Conservation (phyloP, 2,113 vertebrate genomes). For the Passerina amoena region DNA sequence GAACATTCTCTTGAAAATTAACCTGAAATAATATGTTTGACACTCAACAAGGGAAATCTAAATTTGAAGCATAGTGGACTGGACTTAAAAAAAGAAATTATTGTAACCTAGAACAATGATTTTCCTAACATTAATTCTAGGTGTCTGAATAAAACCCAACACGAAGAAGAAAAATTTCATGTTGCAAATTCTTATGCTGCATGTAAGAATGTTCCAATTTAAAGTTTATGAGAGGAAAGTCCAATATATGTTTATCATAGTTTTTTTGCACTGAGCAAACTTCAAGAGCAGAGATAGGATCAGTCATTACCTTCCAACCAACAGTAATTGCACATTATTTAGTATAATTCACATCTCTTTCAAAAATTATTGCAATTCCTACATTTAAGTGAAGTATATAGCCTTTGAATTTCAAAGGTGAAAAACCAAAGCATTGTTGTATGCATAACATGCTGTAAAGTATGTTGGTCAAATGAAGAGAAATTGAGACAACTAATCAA, state of each 20-base stretch:
- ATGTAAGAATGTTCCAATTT: neutral
- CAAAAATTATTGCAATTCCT: neutral
- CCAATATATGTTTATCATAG: neutral
- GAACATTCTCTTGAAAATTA: neutral
- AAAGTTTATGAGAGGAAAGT: neutral
- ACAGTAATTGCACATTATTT: neutral
- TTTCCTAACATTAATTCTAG: neutral
- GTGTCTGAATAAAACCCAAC: neutral
- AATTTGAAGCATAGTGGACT: neutral
- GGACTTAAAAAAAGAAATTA: neutral
- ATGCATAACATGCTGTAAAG: neutral
- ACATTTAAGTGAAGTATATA: neutral
- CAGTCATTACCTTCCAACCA: neutral
- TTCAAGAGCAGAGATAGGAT: neutral
- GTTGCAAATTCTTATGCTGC: neutral
- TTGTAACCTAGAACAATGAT: neutral
- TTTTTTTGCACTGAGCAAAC: neutral
- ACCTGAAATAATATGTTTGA: neutral
- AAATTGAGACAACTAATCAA: neutral
- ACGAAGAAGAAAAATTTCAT: neutral
- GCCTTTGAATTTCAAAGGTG: neutral
- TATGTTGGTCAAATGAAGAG: neutral
- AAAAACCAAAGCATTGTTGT: neutral
- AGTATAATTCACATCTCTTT: neutral
- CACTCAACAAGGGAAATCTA: neutral